A percentile compares a stretch with the other conserved stretches of the same genome.
phyloP scores from a whole-genome alignment of 2,113 vertebrate species.

The Rhinolophus sinicus region DNA sequence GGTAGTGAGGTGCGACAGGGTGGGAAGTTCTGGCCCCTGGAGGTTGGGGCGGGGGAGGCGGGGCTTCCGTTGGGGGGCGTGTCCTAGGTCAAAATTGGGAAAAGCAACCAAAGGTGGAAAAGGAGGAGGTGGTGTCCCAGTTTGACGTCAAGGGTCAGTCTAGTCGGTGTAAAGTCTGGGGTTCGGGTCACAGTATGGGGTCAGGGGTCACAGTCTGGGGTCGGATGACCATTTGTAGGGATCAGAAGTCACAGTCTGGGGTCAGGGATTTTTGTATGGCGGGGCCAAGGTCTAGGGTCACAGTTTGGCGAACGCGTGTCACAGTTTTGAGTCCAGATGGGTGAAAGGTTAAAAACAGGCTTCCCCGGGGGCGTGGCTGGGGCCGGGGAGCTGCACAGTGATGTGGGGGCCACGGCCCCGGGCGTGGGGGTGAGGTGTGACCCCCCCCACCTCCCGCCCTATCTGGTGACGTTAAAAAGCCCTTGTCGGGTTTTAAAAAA shows the following conservation, averaged over 20 bases:
- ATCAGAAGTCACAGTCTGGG: constrained; percentile 81
- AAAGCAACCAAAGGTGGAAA: background rate
- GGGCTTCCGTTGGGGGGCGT: constrained; percentile 49
- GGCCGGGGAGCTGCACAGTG: constrained; percentile 81
- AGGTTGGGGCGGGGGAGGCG: background rate
- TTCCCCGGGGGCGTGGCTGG: constrained; percentile 75
- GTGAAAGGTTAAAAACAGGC: constrained; percentile 81
- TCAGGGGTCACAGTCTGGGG: constrained; percentile 72
- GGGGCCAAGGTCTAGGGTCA: constrained; percentile 77
- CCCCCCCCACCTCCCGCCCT: constrained; percentile 61
- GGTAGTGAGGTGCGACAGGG: background rate
- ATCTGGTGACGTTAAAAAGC: constrained; percentile 81
- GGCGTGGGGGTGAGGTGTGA: constrained; percentile 61
- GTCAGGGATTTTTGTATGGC: constrained; percentile 76
- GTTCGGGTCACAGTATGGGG: constrained; percentile 77
- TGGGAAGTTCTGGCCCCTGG: background rate
- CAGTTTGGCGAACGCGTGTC: constrained; percentile 80
- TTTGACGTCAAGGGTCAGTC: constrained; percentile 65
- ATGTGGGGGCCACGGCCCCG: constrained; percentile 72
- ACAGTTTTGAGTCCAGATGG: constrained; percentile 81
- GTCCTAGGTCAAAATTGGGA: constrained; percentile 43
- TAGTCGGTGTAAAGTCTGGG: constrained; percentile 71
- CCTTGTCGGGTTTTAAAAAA: constrained; percentile 81
- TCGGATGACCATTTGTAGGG: constrained; percentile 73
- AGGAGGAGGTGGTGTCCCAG: constrained; percentile 36